Base-by-base conservation (phyloP, 2,888 invertebrate genomes). In the Hemicrepidius hirtus region DNA sequence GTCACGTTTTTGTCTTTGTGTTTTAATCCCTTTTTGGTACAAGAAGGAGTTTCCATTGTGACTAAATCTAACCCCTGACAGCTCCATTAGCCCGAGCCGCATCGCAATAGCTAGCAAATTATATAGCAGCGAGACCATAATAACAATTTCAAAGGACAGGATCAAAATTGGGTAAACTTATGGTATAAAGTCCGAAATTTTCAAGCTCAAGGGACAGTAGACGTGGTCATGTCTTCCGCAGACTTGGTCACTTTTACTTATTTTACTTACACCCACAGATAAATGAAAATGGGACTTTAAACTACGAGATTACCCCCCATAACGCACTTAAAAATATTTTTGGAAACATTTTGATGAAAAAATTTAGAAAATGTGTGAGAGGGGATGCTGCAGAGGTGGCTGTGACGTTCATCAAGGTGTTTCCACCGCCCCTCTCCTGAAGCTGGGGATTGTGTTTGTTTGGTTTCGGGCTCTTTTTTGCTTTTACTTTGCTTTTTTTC, bases 381-480 rank as follows among this genome's bases (percentile, higher is more conserved):
- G 76, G 77, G 75, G 75, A 74, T 80, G 83, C 80, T 81, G 80
- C 78, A 79, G 82, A 82, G 84, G 85, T 85, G 85, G 84, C 83
- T 85, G 84, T 84, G 81, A 83, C 83, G 82, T 82, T 86, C 85
- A 87, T 88, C 88, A 88, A 88, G 87, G 87, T 88, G 87, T 88
- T 88, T 88, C 88, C 88, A 86, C 84, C 79, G 78, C 81, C 80
- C 81, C 82, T 79, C 81, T 80, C 81, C 78, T 82, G 83, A 82
- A 85, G 85, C 85, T 79, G 84, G 85, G 86, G 85, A 84, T 83
- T 84, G 82, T 84, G 83, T 74, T 74, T 75, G 74, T 75, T 74
- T 74, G 74, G 76, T 74, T 76, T 65, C 71, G 76, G 74, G 71
- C 68, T 74, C 67, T 73, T 70, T n/a, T 66, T 63, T 68, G 55